phyloP scores from a whole-genome alignment of 2,888 invertebrate species.

The Drymonia ruficornis region DNA sequence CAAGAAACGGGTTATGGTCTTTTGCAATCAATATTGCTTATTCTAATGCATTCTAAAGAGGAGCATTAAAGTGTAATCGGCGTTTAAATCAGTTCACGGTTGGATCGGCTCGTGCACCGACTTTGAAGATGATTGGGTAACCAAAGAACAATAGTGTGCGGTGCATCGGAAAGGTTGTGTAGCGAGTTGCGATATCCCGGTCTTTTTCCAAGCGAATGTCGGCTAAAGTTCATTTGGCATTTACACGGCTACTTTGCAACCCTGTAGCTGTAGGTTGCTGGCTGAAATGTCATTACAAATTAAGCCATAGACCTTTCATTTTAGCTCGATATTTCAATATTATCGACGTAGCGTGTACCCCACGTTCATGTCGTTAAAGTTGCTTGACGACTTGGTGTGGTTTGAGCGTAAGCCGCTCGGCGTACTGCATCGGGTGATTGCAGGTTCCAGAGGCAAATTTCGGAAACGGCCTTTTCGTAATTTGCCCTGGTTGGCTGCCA shows the following conservation, averaged over 20 bases:
- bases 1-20: no score
- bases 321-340: neutral
- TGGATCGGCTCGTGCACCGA: constrained; percentile 43
- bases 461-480: no score
- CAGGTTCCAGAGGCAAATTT: no score
- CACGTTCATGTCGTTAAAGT: no score
- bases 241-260: constrained; percentile 33
- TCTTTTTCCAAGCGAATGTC: constrained; percentile 26
- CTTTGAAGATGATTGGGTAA: constrained; percentile 33
- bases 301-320: constrained; percentile 26
- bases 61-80: constrained; percentile 38
- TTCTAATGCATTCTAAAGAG: neutral
- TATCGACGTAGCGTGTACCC: no score
- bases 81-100: constrained; percentile 50
- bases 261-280: constrained; percentile 17
- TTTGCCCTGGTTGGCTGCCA: no score
- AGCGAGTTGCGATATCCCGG: constrained; percentile 25
- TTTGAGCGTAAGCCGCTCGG: no score
- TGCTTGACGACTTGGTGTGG: no score
- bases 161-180: constrained; percentile 45
- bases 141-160: constrained; percentile 41
- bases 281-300: constrained; percentile 28
- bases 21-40: neutral
- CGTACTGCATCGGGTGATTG: no score
- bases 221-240: constrained; percentile 40